Base-by-base conservation (phyloP, 2,113 vertebrate species). In the Ceratotherium simum region DNA sequence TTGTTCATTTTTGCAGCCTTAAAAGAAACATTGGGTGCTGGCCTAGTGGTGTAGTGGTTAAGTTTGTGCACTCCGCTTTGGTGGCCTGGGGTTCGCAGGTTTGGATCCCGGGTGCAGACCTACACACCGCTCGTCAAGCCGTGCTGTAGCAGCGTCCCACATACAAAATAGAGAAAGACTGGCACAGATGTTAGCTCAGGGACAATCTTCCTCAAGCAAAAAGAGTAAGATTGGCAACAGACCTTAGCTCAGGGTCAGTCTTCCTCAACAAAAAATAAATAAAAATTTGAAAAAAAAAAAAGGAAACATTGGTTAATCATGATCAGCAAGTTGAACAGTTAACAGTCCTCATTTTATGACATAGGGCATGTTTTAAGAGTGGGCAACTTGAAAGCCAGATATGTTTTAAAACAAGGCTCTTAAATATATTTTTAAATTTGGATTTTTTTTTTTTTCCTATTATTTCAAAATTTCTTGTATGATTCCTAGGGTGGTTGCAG, bases 401-500 rank as follows among this genome's bases (percentile, higher is more conserved):
- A 48, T 9, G 36, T 90, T 83, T 83, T 65, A 88, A 85, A 95
- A 84, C 29, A 91, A 88, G 23, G 29, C 36, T 91, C 33, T 80
- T 67, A 51, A n/a, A 42, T 75, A 20, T 29, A 42, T 79, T 96
- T 95, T 83, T 48, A 70, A 72, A 72, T 69, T 97, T 96, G 62
- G 51, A 21, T 64, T 42, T 16, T 76, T 56, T 36, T 2, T 97
- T 60, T 76, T 80, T 39, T 39, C 39, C 14, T 80, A 20, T 2
- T 21, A 1, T 95, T 1, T 98, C 58, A 95, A 91, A 94, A 95
- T 95, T 96, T 86, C 9, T 97, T 80, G 0, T 64, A 0, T 94
- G 96, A 96, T 98, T 64, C 62, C 9, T 91, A 99, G 99, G 99
- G 75, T 99, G 99, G 99, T 98, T 99, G 94, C 99, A 99, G 98